Evolutionary conservation across 2,797 vertebrate genomes (phyloP).

Genomic region (Melanotaenia trifasciata): DNA sequence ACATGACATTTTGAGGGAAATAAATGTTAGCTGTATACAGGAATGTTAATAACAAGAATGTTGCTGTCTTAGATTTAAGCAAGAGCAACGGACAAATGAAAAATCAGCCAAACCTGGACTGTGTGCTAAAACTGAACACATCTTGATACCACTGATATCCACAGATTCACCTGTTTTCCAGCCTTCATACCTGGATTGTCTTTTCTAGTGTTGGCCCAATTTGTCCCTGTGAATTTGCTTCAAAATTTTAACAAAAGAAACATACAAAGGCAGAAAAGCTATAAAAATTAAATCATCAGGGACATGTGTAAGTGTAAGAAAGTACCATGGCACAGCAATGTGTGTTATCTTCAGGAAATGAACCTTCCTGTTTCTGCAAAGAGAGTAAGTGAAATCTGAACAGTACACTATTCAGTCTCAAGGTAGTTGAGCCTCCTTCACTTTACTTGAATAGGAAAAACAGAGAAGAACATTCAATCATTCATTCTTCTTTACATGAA

Average conservation of each 20-base stretch:
- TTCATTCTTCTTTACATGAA: constrained; percentile 32
- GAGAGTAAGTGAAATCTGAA: constrained; percentile 11
- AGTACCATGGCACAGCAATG: background rate
- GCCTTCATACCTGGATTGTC: background rate
- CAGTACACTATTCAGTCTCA: constrained; percentile 16
- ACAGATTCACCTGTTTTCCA: background rate
- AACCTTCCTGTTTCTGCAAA: constrained; percentile 8
- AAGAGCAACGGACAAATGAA: constrained; percentile 38
- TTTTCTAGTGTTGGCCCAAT: background rate
- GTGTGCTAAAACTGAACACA: background rate
- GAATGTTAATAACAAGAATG: constrained; percentile 41
- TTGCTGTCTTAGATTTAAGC: constrained; percentile 41
- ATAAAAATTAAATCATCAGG: background rate
- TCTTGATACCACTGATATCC: background rate
- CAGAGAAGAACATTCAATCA: constrained; percentile 29
- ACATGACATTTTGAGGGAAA: constrained; percentile 55
- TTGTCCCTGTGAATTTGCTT: background rate
- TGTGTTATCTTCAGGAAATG: background rate
- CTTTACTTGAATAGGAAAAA: constrained; percentile 2
- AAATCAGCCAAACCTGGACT: constrained; percentile 1
- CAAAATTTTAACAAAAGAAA: background rate
- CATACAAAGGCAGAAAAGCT: background rate
- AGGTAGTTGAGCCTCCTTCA: constrained; percentile 12
- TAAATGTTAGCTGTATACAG: constrained; percentile 33
- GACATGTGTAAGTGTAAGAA: constrained; percentile 1